Evolutionary conservation across 1,140 invertebrate species (phyloP), one percentile per base, ranked within the genome.

Genomic region (Drosophila insularis): DNA sequence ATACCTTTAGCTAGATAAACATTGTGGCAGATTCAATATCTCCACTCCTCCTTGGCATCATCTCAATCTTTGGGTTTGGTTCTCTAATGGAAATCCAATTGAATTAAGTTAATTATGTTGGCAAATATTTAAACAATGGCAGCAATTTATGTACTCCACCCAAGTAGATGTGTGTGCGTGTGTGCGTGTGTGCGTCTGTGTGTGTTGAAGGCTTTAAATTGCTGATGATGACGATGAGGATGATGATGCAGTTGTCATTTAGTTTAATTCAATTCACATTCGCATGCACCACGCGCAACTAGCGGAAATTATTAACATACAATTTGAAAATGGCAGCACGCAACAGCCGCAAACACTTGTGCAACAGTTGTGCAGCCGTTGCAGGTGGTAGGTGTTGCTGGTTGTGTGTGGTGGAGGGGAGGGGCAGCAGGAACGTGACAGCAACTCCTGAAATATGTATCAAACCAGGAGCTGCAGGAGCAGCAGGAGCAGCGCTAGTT

Each of bases 41-140:
- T 7, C 6, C 23, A 55, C 39, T 64, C 43, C 32, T 21, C 69
- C 56, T 50, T 11, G 17, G 10, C 19, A 50, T 63, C 3, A 32
- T 50, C 65, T 65, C 53, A 56, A 58, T 40, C 10, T 35, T 82
- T 79, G 65, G 27, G 4, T 64, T 80, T 63, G 63, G 69, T 35
- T 27, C 76, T 69, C 78, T 90, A 81, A 89, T 90, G 89, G 80
- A 90, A 89, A 91, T 80, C 85, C 77, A 90, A 91, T 91, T 91
- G 84, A 90, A 91, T 91, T 91, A 91, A 91, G 89, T 91, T 91
- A 91, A 91, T 91, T 89, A 91, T 89, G 89, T 89, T 77, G 79
- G 85, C 89, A 91, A 91, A 91, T 90, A 91, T 91, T 90, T 90
- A 91, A 86, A 89, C 89, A 91, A 90, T 90, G 74, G 79, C 79